These are phyloP conservation scores for Stenodema calcarata DNA, from an alignment of 2,888 invertebrate species.

Conservation along the genomic window DNA sequence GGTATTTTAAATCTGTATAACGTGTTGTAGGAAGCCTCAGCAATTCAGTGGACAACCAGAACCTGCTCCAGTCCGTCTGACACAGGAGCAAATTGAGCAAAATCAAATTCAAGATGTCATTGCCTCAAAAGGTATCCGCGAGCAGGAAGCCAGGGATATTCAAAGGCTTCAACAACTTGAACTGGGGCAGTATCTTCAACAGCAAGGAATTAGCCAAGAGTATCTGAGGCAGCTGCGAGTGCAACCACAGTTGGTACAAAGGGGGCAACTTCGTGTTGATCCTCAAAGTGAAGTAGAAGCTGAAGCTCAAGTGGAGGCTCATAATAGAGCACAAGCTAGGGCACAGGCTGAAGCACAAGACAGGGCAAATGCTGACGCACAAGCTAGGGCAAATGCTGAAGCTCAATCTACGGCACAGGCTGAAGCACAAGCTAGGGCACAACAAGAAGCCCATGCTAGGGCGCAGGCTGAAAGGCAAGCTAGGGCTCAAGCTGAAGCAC, in stretches of 20 bases:
- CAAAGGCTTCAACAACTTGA: background rate
- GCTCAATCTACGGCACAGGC: slow-evolving; percentile 27
- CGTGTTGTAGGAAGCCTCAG: background rate
- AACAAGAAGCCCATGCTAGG: slow-evolving; percentile 14
- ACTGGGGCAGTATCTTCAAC: slow-evolving; percentile 15
- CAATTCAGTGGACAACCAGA: slow-evolving; percentile 21
- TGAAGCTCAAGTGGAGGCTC: background rate
- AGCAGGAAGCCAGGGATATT: slow-evolving; percentile 10
- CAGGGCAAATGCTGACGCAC: slow-evolving; percentile 9
- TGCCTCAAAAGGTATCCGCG: background rate
- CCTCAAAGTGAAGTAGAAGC: background rate
- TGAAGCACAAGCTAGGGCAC: slow-evolving; percentile 24
- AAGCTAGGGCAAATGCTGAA: background rate
- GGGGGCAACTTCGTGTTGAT: background rate
- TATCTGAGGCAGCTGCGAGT: background rate
- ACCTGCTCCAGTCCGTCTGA: background rate
- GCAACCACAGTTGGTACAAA: background rate
- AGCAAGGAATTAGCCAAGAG: slow-evolving; percentile 9
- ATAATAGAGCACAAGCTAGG: background rate
- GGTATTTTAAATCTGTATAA: too few species aligned
- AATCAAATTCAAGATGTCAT: background rate
- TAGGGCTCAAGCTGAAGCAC: background rate
- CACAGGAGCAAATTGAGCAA: background rate
- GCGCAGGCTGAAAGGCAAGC: slow-evolving; percentile 13
- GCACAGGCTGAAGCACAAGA: slow-evolving; percentile 6